Percentiles rank a stretch among this genome's conserved stretches.
These are phyloP conservation scores for Leptopilina drosophilae DNA, from an alignment of 2,888 invertebrate genomes.

Conservation along the genomic window DNA sequence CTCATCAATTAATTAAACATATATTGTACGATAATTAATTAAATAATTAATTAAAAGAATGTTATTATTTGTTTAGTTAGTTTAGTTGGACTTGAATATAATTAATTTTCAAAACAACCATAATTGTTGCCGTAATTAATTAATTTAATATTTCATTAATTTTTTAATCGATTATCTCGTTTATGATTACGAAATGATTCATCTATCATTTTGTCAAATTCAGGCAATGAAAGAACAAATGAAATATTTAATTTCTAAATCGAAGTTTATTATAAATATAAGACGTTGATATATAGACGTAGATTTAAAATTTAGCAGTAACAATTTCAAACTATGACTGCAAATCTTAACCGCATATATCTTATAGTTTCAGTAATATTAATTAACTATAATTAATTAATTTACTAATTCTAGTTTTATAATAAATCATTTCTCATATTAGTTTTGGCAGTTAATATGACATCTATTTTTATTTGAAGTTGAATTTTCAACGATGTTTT, in stretches of 20 bases:
- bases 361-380: slow-evolving; percentile 32
- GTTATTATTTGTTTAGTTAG: no score
- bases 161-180: no score
- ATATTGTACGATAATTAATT: no score
- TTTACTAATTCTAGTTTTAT: slow-evolving; percentile 6
- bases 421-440: background rate
- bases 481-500: slow-evolving; percentile 24
- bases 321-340: slow-evolving; percentile 42
- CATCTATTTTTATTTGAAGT: slow-evolving; percentile 16
- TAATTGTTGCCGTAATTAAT: no score
- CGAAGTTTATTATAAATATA: slow-evolving; percentile 54
- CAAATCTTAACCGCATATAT: slow-evolving; percentile 42
- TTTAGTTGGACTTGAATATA: no score
- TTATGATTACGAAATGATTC: no score
- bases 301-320: slow-evolving; percentile 43
- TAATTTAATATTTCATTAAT: no score
- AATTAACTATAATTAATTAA: slow-evolving; percentile 14
- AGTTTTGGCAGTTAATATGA: slow-evolving; percentile 33
- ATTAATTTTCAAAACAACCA: no score
- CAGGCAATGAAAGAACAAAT: background rate
- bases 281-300: slow-evolving; percentile 48
- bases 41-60: no score
- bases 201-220: background rate
- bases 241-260: slow-evolving; percentile 41
- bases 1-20: no score